Base-by-base conservation (phyloP, 2,113 vertebrate species). In the Anoura caudifer region DNA sequence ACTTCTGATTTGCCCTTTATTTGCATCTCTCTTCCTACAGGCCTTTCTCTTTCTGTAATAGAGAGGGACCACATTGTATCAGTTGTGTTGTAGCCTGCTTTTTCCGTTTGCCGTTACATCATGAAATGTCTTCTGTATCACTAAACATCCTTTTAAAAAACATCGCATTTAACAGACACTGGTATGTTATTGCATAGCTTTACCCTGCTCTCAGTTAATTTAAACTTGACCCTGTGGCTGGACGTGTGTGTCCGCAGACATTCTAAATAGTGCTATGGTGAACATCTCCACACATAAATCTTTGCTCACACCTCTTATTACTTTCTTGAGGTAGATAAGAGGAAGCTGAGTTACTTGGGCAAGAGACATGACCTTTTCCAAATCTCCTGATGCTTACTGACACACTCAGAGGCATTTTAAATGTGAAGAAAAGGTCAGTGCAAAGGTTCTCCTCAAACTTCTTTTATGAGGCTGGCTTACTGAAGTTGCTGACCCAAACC, bases 301-400 rank as follows among this genome's bases (percentile, higher is more conserved):
- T 94, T 85, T 22, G 75, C 76, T 96, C 93, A 65, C 11, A 84
- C 67, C n/a, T 90, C 94, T 97, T 96, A 96, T 96, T 93, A 75
- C 93, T 96, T 98, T 91, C 95, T 93, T 96, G 86, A 95, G 93
- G 86, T 93, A 95, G 93, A 76, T 96, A 95, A 91, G 89, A 87
- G 38, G 75, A 96, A 96, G 91, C 43, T 91, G 86, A 98, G 79
- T 91, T 94, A 65, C 83, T 91, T 0, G 36, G 77, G 86, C 63
- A 95, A 95, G 93, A 96, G 69, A 79, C 69, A 87, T 97, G 97
- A 97, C 95, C 91, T 98, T 97, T 97, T 87, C 89, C 91, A 96
- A 96, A 87, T 80, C 97, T 97, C 97, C 83, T 93, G 97, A 75
- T 96, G 97, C 87, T 63, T 61, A n/a, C 79, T 93, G 63, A 84